Evolutionary conservation across 2,113 vertebrate species (phyloP).

Genomic region (Tor tambroides): DNA sequence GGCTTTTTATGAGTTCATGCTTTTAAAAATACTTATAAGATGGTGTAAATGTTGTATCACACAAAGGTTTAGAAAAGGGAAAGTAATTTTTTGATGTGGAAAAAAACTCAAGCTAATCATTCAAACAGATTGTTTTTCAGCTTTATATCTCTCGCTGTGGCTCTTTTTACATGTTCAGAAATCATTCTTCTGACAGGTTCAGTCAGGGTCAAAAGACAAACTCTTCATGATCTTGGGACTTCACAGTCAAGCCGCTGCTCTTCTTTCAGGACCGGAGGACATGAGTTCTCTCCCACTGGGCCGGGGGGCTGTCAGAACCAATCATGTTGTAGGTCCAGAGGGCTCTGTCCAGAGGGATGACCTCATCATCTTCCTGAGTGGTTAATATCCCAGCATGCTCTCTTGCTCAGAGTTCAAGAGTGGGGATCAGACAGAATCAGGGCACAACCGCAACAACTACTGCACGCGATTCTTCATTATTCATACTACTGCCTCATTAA

Average conservation of each 20-base stretch:
- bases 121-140: background rate
- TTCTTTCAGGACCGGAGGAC: constrained; percentile 27
- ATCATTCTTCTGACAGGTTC: constrained; percentile 13
- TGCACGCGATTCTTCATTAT: constrained; percentile 17
- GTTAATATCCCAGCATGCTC: background rate
- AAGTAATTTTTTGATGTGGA: too few species aligned
- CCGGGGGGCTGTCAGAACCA: constrained; percentile 30
- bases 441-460: background rate
- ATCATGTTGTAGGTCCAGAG: background rate
- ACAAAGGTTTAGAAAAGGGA: too few species aligned
- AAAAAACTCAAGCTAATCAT: too few species aligned
- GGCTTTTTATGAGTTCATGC: background rate
- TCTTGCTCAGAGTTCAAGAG: background rate
- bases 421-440: constrained; percentile 12
- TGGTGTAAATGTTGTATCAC: too few species aligned
- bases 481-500: constrained; percentile 19
- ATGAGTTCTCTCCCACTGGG: background rate
- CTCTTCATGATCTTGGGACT: constrained; percentile 28
- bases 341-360: constrained; percentile 27
- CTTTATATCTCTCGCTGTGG: background rate
- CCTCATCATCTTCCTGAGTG: background rate
- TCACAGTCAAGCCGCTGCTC: background rate
- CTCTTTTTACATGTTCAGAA: background rate
- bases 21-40: too few species aligned
- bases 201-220: constrained; percentile 24